Base-by-base conservation (phyloP, 2,888 invertebrate genomes). In the Sussaba pulchella region DNA sequence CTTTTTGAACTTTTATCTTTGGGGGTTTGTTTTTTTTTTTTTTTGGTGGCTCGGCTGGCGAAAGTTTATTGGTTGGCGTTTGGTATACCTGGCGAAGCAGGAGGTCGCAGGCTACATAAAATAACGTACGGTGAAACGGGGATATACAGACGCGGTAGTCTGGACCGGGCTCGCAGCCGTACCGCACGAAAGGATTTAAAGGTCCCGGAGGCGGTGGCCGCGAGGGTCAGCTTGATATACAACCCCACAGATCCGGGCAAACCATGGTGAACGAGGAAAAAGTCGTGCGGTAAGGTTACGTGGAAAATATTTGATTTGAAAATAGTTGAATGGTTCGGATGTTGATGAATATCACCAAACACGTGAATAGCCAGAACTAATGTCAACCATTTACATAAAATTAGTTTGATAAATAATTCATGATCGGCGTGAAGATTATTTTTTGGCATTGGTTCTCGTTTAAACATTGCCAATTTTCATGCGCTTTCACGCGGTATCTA, bases 161-260 rank as follows among this genome's bases (percentile, higher is more conserved):
- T 36, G 70, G 71, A 47, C 31, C 66, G 41, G 70, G 61, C 79
- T 50, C 61, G 24, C 26, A 43, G 52, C 54, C 78, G 78, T 69
- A 59, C 79, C 45, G 43, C 63, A 54, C 67, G 77, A 81, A 74
- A 80, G 82, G 83, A 84, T 84, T 85, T 84, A 82, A 74, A 79
- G 83, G 82, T 84, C 83, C 82, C 82, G 82, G 72, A 78, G 83
- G 84, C 74, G 78, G 74, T 70, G 69, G 64, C 69, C 70, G 72
- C 54, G 39, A 39, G 76, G 80, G 67, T 69, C 76, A 76, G 72
- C 76, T 76, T 81, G 80, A 81, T 81, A 78, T 78, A 75, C 72
- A 81, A 79, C 78, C 78, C 45, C 41, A 45, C 63, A 47, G 76
- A 81, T 81, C 69, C 80, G 45, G 80, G 47, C 36, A 54, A 61